Evolutionary conservation across 2,888 invertebrate genomes (phyloP).

Genomic region (Drosophila setosimentum): DNA sequence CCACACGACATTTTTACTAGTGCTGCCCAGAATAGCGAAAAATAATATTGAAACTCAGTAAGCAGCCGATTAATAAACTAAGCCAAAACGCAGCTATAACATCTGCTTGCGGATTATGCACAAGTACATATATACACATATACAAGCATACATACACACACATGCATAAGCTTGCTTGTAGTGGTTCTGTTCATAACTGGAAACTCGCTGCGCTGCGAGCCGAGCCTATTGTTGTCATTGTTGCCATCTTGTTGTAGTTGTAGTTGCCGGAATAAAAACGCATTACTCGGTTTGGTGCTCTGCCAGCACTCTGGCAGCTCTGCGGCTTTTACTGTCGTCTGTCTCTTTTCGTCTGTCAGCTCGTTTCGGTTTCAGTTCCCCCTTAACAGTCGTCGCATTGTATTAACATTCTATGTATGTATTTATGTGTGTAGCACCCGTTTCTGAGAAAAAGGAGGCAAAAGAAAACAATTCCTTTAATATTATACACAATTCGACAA

Average conservation of each 20-base stretch:
- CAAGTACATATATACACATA: background rate
- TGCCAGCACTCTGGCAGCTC: constrained; percentile 25
- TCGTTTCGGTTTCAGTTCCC: constrained; percentile 30
- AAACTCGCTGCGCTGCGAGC: constrained; percentile 20
- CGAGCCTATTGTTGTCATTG: constrained; percentile 68
- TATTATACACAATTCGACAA: constrained; percentile 22
- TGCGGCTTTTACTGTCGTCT: constrained; percentile 11
- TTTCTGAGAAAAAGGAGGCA: constrained; percentile 57
- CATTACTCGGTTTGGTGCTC: constrained; percentile 23
- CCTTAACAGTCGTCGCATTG: constrained; percentile 1
- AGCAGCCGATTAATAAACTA: background rate
- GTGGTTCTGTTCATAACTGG: constrained; percentile 8
- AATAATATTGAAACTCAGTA: background rate
- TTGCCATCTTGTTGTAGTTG: constrained; percentile 54
- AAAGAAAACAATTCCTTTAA: constrained; percentile 59
- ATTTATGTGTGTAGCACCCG: constrained; percentile 28
- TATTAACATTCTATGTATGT: constrained; percentile 32
- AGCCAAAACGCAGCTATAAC: constrained; percentile 3
- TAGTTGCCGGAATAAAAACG: constrained; percentile 27
- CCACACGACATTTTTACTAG: background rate
- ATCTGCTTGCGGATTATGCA: constrained; percentile 4
- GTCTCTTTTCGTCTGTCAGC: constrained; percentile 27
- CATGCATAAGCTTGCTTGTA: background rate
- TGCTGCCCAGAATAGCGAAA: background rate
- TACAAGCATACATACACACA: background rate